A percentile compares a stretch with the other conserved stretches of the same genome.
Conservation (phyloP, 2,888 invertebrate species). For the Hofmannophila pseudospretella region DNA sequence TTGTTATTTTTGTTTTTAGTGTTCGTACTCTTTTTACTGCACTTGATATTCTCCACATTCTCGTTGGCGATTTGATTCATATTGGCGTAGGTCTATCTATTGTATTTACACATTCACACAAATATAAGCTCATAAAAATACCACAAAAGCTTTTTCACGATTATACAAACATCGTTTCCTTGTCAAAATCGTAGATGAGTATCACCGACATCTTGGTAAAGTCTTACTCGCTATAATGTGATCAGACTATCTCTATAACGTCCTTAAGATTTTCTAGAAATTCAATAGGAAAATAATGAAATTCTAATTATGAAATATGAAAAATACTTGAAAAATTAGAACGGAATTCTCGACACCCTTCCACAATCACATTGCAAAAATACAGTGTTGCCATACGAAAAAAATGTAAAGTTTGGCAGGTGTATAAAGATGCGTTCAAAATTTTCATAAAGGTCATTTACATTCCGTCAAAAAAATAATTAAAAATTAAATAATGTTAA, state of each 20-base stretch:
- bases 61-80: constrained; percentile 68
- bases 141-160: constrained; percentile 43
- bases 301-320: constrained; percentile 39
- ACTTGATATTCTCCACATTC: constrained; percentile 59
- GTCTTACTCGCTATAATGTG: constrained; percentile 38
- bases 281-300: constrained; percentile 32
- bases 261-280: constrained; percentile 28
- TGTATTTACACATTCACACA: constrained; percentile 65
- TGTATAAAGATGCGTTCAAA: constrained; percentile 8
- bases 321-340: constrained; percentile 48
- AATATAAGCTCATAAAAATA: constrained; percentile 51
- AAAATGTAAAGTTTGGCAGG: constrained; percentile 6
- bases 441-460: background rate
- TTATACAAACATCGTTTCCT: constrained; percentile 60
- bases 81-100: constrained; percentile 56
- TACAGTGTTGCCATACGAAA: constrained; percentile 29
- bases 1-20: constrained; percentile 63
- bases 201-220: constrained; percentile 73
- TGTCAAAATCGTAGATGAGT: constrained; percentile 68
- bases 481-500: too few relatives aligned
- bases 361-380: constrained; percentile 72
- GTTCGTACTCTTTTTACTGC: constrained; percentile 59
- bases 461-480: too few relatives aligned
- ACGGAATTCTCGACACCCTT: constrained; percentile 42
- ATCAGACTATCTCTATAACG: constrained; percentile 33